Percentiles rank a stretch among this genome's conserved stretches.
Evolutionary conservation across 2,888 invertebrate species (phyloP).

Genomic region (Hydriomena furcata): DNA sequence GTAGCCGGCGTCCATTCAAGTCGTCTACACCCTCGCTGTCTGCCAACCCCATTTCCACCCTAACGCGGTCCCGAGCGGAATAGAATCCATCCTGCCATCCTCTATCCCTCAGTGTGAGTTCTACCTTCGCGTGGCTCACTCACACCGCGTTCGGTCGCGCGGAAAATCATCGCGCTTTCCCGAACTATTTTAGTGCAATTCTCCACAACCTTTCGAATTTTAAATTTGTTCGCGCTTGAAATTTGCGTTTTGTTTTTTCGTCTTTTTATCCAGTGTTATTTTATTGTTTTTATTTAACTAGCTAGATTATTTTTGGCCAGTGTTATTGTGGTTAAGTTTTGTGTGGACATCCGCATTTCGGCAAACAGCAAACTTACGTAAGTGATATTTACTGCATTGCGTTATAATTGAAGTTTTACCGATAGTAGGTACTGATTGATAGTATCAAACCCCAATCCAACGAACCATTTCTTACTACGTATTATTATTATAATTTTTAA

Average conservation of each 20-base stretch:
- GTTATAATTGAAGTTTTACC: constrained; percentile 47
- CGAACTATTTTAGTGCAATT: constrained; percentile 66
- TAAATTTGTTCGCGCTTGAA: constrained; percentile 44
- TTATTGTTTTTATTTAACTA: constrained; percentile 47
- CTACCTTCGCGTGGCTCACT: constrained; percentile 43
- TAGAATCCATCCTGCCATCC: constrained; percentile 36
- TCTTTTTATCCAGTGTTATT: constrained; percentile 36
- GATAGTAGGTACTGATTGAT: no score
- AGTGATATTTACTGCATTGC: constrained; percentile 78
- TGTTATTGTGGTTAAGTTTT: constrained; percentile 49
- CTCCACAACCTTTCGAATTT: constrained; percentile 47
- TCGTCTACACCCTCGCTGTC: constrained; percentile 41
- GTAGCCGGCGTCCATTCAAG: constrained; percentile 53
- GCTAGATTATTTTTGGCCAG: constrained; percentile 46
- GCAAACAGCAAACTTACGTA: constrained; percentile 76
- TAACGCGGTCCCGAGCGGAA: constrained; percentile 48
- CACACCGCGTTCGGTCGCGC: constrained; percentile 39
- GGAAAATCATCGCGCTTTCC: constrained; percentile 57
- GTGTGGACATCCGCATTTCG: constrained; percentile 52
- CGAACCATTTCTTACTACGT: no score
- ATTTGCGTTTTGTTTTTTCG: constrained; percentile 43
- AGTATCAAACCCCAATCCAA: no score
- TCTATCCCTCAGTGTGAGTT: constrained; percentile 57
- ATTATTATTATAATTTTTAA: neutral
- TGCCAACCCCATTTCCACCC: constrained; percentile 56